A percentile compares a stretch with the other conserved stretches of the same genome.
These are phyloP conservation scores for Syrphus vitripennis DNA, from an alignment of 2,888 invertebrate genomes.

Conservation along the genomic window DNA sequence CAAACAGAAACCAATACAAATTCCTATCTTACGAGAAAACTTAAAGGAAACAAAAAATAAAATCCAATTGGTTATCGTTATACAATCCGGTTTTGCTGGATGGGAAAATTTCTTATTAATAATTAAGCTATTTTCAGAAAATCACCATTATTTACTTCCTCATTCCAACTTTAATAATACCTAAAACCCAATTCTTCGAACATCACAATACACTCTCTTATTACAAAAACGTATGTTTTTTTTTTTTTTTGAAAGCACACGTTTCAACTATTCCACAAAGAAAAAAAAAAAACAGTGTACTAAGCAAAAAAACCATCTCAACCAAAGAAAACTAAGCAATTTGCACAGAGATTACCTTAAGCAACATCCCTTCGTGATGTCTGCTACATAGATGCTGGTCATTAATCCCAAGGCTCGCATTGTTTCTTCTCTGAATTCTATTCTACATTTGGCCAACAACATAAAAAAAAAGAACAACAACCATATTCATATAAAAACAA, in stretches of 20 bases:
- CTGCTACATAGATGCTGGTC: conserved; percentile 54
- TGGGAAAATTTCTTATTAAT: neutral
- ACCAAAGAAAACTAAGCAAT: conserved; percentile 12
- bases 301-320: conserved; percentile 4
- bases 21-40: neutral
- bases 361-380: conserved; percentile 30
- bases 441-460: neutral
- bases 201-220: neutral
- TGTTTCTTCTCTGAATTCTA: conserved; percentile 17
- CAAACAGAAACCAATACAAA: too few relatives aligned
- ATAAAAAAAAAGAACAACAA: conserved; percentile 19
- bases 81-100: neutral
- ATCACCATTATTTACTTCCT: conserved; percentile 1
- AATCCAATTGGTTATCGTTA: neutral
- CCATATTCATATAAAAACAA: conserved; percentile 10
- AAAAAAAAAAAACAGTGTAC: neutral
- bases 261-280: neutral
- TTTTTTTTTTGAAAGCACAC: too few relatives aligned
- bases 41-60: neutral
- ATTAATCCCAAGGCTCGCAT: conserved; percentile 59
- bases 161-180: neutral
- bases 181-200: neutral
- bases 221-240: neutral
- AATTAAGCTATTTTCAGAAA: neutral
- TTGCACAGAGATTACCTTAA: conserved; percentile 23